Evolutionary conservation across 2,888 invertebrate species (phyloP).

Genomic region (Elysia crispata): DNA sequence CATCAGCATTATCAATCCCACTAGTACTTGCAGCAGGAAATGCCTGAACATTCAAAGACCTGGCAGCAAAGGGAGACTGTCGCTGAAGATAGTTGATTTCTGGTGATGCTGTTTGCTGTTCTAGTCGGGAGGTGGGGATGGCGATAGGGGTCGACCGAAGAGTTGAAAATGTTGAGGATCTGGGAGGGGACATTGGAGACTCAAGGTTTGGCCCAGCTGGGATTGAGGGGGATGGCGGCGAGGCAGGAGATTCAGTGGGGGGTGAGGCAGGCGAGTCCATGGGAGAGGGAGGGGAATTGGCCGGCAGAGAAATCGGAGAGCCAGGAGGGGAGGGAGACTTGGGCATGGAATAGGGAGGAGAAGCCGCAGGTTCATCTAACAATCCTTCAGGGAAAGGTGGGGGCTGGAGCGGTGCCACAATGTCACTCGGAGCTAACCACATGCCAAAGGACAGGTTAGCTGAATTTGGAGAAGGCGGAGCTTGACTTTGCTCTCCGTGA

Average conservation of each 20-base stretch:
- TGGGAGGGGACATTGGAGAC: conserved; percentile 41
- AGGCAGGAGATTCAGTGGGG: conserved; percentile 42
- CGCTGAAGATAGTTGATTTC: conserved; percentile 16
- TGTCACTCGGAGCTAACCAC: conserved; percentile 45
- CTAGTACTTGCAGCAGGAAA: background rate
- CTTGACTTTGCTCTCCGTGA: background rate
- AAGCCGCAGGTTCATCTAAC: background rate
- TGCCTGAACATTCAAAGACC: no score
- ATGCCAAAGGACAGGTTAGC: conserved; percentile 41
- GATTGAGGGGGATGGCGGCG: conserved; percentile 24
- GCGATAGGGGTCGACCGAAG: conserved; percentile 46
- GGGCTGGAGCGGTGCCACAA: background rate
- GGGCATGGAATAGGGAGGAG: background rate
- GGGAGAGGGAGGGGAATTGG: conserved; percentile 38
- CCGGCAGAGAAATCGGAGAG: conserved; percentile 1
- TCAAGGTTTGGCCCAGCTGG: conserved; percentile 19
- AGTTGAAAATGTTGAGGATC: conserved; percentile 10
- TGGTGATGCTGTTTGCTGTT: conserved; percentile 30
- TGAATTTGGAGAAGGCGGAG: conserved; percentile 2
- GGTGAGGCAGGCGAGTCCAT: conserved; percentile 40
- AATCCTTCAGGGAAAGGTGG: background rate
- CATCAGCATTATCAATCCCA: conserved; percentile 52
- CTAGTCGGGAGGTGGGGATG: conserved; percentile 41
- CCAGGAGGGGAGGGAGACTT: conserved; percentile 13
- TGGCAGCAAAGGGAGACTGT: background rate